A percentile compares a stretch with the other conserved stretches of the same genome.
Conservation (phyloP, 2,797 vertebrate genomes). For the Ammospiza maritima region DNA sequence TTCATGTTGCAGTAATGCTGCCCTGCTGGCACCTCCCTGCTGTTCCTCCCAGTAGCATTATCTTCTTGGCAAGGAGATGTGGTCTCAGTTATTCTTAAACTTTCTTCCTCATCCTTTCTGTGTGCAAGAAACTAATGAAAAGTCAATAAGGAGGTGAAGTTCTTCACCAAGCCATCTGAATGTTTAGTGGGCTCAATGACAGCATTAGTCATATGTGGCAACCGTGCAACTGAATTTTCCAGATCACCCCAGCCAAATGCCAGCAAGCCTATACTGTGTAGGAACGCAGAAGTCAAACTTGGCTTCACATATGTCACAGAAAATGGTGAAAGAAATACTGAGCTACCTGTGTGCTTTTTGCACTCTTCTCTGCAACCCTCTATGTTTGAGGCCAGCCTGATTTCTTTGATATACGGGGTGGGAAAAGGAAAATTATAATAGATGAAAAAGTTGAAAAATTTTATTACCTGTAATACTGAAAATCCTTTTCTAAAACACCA, state of each 20-base stretch:
- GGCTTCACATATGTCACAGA: not conserved
- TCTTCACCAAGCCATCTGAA: not conserved
- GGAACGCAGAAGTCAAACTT: slow-evolving; percentile 14
- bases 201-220: slow-evolving; percentile 15
- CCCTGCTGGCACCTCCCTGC: slow-evolving; percentile 13
- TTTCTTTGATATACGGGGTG: not conserved
- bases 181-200: not conserved
- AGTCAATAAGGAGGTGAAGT: not conserved
- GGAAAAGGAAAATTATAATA: not conserved
- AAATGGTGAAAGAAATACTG: not conserved
- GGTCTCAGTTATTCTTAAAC: not conserved
- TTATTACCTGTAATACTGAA: not conserved
- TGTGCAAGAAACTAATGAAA: not conserved
- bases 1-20: not conserved
- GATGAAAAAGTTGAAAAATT: not conserved
- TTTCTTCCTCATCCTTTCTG: slow-evolving; percentile 7
- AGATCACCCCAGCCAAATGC: not conserved
- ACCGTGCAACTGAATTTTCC: not conserved
- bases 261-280: not conserved
- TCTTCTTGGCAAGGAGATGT: slow-evolving; percentile 5
- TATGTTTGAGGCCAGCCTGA: not conserved
- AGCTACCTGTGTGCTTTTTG: not conserved
- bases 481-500: not conserved
- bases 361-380: not conserved
- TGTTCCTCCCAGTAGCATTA: not conserved